A percentile compares a stretch with the other conserved stretches of the same genome.
These are phyloP conservation scores for Anser cygnoides DNA, from an alignment of 2,113 vertebrate genomes.

Conservation along the genomic window DNA sequence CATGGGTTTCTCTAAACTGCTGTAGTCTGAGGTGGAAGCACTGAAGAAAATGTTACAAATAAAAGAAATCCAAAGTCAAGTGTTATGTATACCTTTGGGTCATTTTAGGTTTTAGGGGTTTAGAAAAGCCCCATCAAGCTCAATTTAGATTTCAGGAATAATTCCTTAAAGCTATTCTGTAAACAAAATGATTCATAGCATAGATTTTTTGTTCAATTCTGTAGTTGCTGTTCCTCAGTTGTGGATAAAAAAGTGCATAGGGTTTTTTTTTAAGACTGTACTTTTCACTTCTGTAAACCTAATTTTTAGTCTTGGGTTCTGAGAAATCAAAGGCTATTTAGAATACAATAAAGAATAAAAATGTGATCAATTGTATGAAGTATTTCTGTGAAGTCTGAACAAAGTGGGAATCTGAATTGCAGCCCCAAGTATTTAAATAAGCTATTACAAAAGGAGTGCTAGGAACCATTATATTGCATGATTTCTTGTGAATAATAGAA, in stretches of 20 bases:
- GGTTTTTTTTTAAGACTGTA: slow-evolving; percentile 27
- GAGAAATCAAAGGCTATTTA: slow-evolving; percentile 72
- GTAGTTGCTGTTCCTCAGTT: not conserved
- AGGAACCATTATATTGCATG: slow-evolving; percentile 76
- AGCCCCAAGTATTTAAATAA: slow-evolving; percentile 80
- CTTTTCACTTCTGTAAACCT: slow-evolving; percentile 60
- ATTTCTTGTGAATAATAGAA: slow-evolving; percentile 79
- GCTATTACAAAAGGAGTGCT: slow-evolving; percentile 77
- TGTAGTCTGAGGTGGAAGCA: not conserved
- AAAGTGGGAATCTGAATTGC: slow-evolving; percentile 78
- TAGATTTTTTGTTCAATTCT: slow-evolving; percentile 6
- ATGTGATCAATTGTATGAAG: slow-evolving; percentile 73
- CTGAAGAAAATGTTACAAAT: not conserved
- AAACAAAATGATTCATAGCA: slow-evolving; percentile 1
- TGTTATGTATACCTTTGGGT: not conserved
- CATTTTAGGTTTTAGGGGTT: not conserved
- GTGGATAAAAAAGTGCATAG: not conserved
- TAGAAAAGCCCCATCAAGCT: slow-evolving; percentile 7
- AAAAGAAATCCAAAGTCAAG: slow-evolving; percentile 4
- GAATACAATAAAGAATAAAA: slow-evolving; percentile 74
- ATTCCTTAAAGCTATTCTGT: slow-evolving; percentile 14
- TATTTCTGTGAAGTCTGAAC: slow-evolving; percentile 75
- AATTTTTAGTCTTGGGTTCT: slow-evolving; percentile 66
- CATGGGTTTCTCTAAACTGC: not conserved
- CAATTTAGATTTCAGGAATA: slow-evolving; percentile 13